Base-by-base conservation (phyloP, 2,888 invertebrate species). In the Liopterus haemorrhoidalis region DNA sequence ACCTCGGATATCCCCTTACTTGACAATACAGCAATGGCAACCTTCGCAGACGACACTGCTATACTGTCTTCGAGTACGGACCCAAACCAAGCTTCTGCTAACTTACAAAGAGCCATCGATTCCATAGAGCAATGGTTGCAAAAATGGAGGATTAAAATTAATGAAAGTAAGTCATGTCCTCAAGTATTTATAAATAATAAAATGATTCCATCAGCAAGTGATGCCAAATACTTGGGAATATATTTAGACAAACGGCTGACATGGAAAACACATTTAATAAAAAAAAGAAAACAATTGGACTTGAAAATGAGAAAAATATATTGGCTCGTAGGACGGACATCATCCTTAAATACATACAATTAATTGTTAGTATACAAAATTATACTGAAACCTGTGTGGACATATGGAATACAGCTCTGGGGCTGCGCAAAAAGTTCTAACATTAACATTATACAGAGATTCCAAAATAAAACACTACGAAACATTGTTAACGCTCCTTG, bases 131-230 rank as follows among this genome's bases (percentile, higher is more conserved):
- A 39, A 12, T 53, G 53, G 49, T 20, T 46, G 6, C 28, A 41
- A 28, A 45, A 40, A 19, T 40, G 46, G 35, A 32, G 28, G 15
- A 46, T 40, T 18, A 35, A 46, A 33, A 28, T 28, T 14, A 48
- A 43, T 18, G 42, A 38, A 42, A 28, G 16, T 4, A 47, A 43
- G 27, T 39, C 35, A 5, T 22, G 27, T 37, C 45, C 44, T 24
- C 44, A 39, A 36, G 15, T 45, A 5, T 20, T 18, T 12, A 21
- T 45, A 19, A 48, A 48, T 28, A 32, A 31, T 22, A 44, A 28
- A 31, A 27, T 25, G 19, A 56, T 67, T 59, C 40, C 59, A 65
- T 42, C 65, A 49, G 44, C 59, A 60, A 1, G 54, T 46, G 9
- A 48, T 35, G 1, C 57, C 50, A 40, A 40, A 35, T 49, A 53